Conservation (phyloP, 2,113 vertebrate genomes). For the Capra hircus region DNA sequence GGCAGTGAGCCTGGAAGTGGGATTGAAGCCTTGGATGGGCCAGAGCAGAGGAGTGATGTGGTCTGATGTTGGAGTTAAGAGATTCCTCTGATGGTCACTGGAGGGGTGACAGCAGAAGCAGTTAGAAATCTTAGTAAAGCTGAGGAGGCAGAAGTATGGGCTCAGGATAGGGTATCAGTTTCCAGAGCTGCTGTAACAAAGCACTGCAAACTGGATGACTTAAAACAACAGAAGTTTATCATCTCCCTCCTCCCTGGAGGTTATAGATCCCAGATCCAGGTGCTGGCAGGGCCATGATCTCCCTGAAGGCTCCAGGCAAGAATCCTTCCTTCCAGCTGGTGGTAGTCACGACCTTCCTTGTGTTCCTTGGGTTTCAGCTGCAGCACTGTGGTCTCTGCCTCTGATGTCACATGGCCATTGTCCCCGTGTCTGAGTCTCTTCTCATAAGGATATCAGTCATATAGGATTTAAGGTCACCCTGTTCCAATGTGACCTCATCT, state of each 20-base stretch:
- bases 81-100: background rate
- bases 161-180: background rate
- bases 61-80: background rate
- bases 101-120: background rate
- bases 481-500: background rate
- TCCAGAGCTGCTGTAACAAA: background rate
- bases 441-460: background rate
- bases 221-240: background rate
- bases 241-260: background rate
- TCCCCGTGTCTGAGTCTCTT: background rate
- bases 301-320: accelerated
- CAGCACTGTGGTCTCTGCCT: background rate
- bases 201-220: background rate
- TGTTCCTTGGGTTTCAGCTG: background rate
- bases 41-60: background rate
- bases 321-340: too few relatives aligned
- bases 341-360: background rate
- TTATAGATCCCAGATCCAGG: accelerated
- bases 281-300: too few relatives aligned
- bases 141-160: background rate
- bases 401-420: accelerated
- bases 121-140: background rate
- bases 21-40: background rate
- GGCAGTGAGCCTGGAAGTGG: background rate
- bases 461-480: background rate